Evolutionary conservation across 2,888 invertebrate genomes (phyloP), one percentile per base, ranked within the genome.

Genomic region (Parasteatoda lunata): DNA sequence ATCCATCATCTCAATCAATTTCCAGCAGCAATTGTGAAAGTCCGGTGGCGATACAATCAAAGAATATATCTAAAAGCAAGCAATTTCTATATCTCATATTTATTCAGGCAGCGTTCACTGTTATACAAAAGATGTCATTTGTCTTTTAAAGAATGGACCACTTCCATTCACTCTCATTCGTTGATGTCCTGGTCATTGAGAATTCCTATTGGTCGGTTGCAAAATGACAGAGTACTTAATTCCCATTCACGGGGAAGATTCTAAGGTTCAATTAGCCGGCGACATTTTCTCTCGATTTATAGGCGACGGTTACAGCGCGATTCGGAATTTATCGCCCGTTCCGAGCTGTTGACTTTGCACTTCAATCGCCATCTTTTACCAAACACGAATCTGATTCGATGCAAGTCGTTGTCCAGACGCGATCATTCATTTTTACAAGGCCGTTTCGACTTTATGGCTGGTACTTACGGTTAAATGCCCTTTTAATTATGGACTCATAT

Each of bases 71-170:
- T 30, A 30, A 30, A 30, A 30, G 30, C 30, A 30, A 30, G 30
- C 30, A 30, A 30, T 30, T 30, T 30, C 30, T 30, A 30, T 30
- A 30, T 30, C 30, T 30, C n/a, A 59, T 13, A 59, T 59, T 59
- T 11, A 59, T 59, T 59, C 59, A 13, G 59, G 11, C 59, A 13
- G 9, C 59, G 59, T 13, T 13, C n/a, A 9, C 0, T 59, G 54
- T 69, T 59, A 48, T 59, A 69, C 69, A 59, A 78, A 78, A 78
- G 69, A 78, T 79, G 49, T 79, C 79, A 72, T 71, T 71, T 79
- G 79, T 79, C 79, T 65, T 71, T 79, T 65, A 64, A 30, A 45
- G 54, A 54, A 45, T 30, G 79, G 66, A 68, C 68, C 77, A 52
- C 47, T 65, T 6, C n/a, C 59, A 9, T 65, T 47, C 54, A 54